Evolutionary conservation across 2,888 invertebrate genomes (phyloP), one percentile per base, ranked within the genome.

Genomic region (Adela reaumurella): DNA sequence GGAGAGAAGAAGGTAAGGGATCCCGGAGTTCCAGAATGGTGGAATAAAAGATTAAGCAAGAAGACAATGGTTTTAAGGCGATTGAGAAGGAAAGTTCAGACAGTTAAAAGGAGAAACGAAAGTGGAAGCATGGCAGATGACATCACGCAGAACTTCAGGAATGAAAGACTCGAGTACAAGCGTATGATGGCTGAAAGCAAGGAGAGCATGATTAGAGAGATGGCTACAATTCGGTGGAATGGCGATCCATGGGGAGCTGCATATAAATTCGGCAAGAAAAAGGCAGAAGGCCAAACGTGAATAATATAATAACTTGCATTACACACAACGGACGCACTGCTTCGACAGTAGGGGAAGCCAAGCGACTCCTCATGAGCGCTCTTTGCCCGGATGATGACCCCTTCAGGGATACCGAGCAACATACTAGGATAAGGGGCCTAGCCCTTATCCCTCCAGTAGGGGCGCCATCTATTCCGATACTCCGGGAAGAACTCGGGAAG

Each of bases 331-430:
- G 28, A 4, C 2, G 18, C 11, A 3, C 5, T 16, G 10, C 35
- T 5, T n/a, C 8, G n/a, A 8, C 14, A 11, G 45, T 17, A 4
- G 16, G 10, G 20, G 17, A 29, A 16, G 45, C 45, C 3, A 45
- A 35, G 29, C 2, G 2, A 3, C 3, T 10, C 17, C 17, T 49
- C 3, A 8, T 49, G 16, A 4, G 8, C 6, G 24, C 45, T 14
- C 42, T 49, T 8, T 46, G 45, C 42, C 49, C 49, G n/a, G 49
- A 49, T 19, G 49, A 49, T 28, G 20, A 42, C n/a, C 19, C 19
- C 6, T 8, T 8, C 11, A 17, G n/a, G 18, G 49, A 49, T 29
- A 28, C 43, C 11, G 14, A 10, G 1, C 19, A 43, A 14, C 49
- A 46, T 19, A 14, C 17, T 2, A 45, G 35, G 43, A 19, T 46